Evolutionary conservation across 2,888 invertebrate genomes (phyloP), one percentile per base, ranked within the genome.

Genomic region (Embidobia sp.): DNA sequence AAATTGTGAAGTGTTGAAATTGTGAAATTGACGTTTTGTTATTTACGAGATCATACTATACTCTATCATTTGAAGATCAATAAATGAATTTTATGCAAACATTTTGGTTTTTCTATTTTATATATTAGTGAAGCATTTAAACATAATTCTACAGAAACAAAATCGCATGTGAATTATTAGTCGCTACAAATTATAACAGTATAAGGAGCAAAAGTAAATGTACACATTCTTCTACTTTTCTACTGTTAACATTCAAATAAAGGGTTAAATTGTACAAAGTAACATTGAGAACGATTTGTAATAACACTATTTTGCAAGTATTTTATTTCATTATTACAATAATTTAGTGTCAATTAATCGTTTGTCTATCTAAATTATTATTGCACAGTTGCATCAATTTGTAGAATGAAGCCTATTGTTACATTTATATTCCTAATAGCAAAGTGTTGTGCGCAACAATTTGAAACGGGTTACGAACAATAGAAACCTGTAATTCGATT

Each of bases 281-380:
- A 35, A 29, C 26, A 42, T 46, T 46, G 55, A 53, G 11, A 46
- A 66, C 26, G 16, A 66, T 55, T 44, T 44, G 31, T 53, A 66
- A 46, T 66, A 55, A 66, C 42, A 55, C 55, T 66, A 66, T 66
- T 11, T 67, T 67, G 67, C 55, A 67, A 55, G 55, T 55, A 57
- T 53, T 67, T 67, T 67, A 67, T 69, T 69, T 49, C 22, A 42
- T 59, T 59, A 49, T 69, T 69, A 69, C 69, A 69, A 69, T 69
- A 59, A 69, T 69, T 69, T 31, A 49, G 37, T 59, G 57, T 69
- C 55, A 67, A 46, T 63, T 16, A 64, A 31, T 59, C 22, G 33
- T 57, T 59, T 22, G 22, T 70, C 59, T 70, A 70, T 44, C 59
- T 70, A 70, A 33, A 70, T 59, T 61, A 51, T 61, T 61, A 70